phyloP scores from a whole-genome alignment of 37 sponge, comb jelly and placozoan species.

The Halichondria panicea region DNA sequence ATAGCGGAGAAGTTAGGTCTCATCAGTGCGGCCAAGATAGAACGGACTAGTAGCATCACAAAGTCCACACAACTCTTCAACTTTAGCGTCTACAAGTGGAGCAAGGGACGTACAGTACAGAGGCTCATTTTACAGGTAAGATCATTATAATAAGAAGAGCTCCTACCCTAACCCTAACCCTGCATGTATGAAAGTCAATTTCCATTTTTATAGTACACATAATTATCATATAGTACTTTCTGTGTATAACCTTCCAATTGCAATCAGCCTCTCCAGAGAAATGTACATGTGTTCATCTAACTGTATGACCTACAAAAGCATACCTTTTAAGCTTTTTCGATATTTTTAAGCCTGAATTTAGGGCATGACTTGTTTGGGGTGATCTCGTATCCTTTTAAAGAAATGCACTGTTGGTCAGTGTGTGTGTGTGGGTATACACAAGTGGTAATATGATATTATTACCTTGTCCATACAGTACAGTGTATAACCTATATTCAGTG shows the following conservation, averaged over 20 bases:
- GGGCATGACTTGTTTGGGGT: too few species aligned
- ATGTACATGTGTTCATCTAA: neutral
- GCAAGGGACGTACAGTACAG: constrained; percentile 57
- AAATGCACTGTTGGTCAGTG: too few species aligned
- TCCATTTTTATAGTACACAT: constrained; percentile 5
- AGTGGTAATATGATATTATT: too few species aligned
- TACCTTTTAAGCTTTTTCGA: too few species aligned
- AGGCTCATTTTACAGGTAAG: constrained; percentile 81
- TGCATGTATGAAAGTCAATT: neutral
- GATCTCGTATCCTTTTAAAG: too few species aligned
- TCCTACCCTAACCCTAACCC: neutral
- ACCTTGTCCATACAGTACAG: too few species aligned
- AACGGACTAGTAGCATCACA: constrained; percentile 17
- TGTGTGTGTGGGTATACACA: too few species aligned
- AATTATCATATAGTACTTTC: neutral
- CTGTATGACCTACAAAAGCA: neutral
- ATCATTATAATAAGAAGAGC: too few species aligned
- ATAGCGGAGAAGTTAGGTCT: constrained; percentile 48
- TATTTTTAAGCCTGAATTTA: too few species aligned
- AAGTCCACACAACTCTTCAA: constrained; percentile 49
- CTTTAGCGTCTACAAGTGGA: constrained; percentile 78
- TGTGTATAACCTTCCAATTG: too few species aligned
- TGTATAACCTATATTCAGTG: too few species aligned
- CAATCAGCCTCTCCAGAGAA: neutral
- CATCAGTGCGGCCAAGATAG: neutral